Evolutionary conservation across 2,888 invertebrate genomes (phyloP).

Genomic region (Oasisia sp.): DNA sequence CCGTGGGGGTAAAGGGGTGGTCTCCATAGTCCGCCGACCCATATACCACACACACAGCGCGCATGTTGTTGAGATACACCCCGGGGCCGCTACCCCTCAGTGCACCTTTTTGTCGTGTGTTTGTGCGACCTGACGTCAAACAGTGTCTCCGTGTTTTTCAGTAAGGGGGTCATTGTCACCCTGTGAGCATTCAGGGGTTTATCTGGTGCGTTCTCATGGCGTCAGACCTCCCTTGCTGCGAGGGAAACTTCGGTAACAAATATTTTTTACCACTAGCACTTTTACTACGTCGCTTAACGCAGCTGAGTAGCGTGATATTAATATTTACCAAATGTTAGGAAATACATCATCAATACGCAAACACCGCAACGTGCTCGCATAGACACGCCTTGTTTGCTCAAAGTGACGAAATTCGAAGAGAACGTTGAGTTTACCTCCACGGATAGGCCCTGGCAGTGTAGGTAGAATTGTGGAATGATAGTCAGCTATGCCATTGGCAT

Average conservation of each 20-base stretch:
- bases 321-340: too few species aligned
- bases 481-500: too few species aligned
- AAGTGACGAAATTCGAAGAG: too few species aligned
- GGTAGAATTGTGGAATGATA: too few species aligned
- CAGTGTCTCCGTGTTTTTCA: not conserved
- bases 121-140: not conserved
- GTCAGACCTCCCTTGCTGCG: not conserved
- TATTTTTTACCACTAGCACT: too few species aligned
- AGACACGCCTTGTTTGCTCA: too few species aligned
- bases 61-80: not conserved
- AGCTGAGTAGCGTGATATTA: too few species aligned
- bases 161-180: not conserved
- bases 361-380: too few species aligned
- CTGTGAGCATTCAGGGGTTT: not conserved
- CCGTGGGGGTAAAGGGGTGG: not conserved
- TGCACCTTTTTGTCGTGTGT: not conserved
- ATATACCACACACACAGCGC: not conserved
- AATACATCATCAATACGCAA: too few species aligned
- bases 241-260: not conserved
- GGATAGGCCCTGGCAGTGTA: too few species aligned
- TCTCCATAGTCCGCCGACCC: not conserved
- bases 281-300: too few species aligned
- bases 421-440: too few species aligned
- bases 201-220: not conserved
- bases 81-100: not conserved